Evolutionary conservation across 2,113 vertebrate species (phyloP).

Genomic region (Okapia johnstoni): DNA sequence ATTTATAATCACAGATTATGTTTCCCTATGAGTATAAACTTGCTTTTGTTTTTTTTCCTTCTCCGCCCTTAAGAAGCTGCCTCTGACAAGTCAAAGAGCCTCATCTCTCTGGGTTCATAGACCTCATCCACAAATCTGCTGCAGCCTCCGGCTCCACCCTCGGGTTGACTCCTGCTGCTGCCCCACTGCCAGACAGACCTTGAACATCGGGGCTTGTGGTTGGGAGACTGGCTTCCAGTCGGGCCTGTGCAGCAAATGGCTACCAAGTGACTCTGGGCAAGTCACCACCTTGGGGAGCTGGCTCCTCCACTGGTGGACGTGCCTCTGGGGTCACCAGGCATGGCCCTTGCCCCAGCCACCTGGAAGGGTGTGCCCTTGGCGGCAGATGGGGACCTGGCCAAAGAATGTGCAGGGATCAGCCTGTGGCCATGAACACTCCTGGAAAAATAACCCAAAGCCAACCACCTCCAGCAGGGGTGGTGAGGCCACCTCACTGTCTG

Average conservation of each 20-base stretch:
- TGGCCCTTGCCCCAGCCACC: background rate
- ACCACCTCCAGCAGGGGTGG: background rate
- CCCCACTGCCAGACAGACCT: background rate
- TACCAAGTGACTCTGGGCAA: background rate
- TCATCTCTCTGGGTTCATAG: background rate
- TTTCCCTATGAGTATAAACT: constrained; percentile 60
- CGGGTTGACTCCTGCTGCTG: background rate
- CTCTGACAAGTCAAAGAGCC: background rate
- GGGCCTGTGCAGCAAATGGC: background rate
- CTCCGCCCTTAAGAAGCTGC: constrained; percentile 4
- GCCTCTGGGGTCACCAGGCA: background rate
- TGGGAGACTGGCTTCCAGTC: background rate
- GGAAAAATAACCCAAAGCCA: background rate
- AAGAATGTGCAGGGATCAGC: background rate
- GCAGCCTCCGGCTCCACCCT: background rate
- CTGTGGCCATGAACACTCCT: background rate
- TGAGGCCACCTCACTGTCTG: background rate
- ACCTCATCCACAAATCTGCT: background rate
- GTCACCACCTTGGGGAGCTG: background rate
- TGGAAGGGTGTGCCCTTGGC: background rate
- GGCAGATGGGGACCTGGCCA: background rate
- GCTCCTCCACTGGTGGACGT: background rate
- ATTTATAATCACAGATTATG: constrained; percentile 73
- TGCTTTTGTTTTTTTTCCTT: constrained; percentile 58
- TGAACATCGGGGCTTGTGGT: background rate